Percentiles rank a stretch among this genome's conserved stretches.
phyloP scores from a whole-genome alignment of 2,888 invertebrate species.

The Pimpla rufipes region DNA sequence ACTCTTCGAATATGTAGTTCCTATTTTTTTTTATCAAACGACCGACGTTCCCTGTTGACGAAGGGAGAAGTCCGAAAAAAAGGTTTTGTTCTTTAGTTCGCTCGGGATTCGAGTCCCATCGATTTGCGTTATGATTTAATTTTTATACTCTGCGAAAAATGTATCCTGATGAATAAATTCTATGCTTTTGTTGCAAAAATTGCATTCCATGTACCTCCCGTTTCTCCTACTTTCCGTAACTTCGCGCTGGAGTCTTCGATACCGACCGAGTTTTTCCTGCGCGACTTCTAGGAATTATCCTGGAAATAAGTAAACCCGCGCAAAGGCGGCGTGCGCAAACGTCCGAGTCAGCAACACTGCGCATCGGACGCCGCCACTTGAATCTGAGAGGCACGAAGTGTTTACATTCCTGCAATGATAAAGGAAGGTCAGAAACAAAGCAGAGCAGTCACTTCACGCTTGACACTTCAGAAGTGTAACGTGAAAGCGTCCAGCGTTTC shows the following conservation, averaged over 20 bases:
- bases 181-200: no score
- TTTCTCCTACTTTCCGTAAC: not conserved
- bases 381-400: not conserved
- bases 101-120: no score
- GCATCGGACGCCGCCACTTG: not conserved
- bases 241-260: not conserved
- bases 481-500: not conserved
- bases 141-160: no score
- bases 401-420: conserved; percentile 33
- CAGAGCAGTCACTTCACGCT: not conserved
- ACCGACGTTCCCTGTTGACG: no score
- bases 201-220: not conserved
- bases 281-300: not conserved
- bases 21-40: no score
- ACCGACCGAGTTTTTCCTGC: not conserved
- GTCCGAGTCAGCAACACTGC: not conserved
- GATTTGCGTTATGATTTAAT: no score
- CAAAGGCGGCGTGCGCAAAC: not conserved
- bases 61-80: no score
- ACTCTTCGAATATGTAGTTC: no score
- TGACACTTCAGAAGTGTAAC: not conserved
- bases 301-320: not conserved
- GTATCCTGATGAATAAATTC: no score
- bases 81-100: no score
- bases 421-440: conserved; percentile 19